Evolutionary conservation across 2,113 vertebrate species (phyloP), one percentile per base, ranked within the genome.

Genomic region (Nesogale talazaci): DNA sequence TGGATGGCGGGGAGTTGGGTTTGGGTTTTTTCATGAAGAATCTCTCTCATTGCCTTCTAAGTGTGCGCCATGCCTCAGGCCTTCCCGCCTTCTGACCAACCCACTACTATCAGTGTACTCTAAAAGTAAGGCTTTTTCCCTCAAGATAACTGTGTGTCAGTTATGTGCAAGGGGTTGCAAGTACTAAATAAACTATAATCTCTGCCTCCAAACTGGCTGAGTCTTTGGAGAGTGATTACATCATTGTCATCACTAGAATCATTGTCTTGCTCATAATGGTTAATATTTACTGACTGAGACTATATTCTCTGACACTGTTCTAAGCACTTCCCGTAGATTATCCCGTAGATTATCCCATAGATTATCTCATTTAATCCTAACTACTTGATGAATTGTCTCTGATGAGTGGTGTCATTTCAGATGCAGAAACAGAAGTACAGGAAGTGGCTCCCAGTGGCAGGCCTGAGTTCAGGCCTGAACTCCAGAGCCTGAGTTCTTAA

Each of bases 281-380:
- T 36, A 65, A 23, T 72, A n/a, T 61, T 72, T 63, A 22, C 61
- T 1, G 1, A 15, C 6, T 40, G 63, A 77, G n/a, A 80, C 63
- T 85, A 4, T 67, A 56, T 46, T 14, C 31, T 6, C 56, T 77
- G 75, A 27, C 15, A 36, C 40, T 57, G 27, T 52, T n/a, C 84
- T 75, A 15, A 91, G 81, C 23, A 36, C 34, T 81, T 42, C 16
- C 77, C 56, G 3, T 38, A 31, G 9, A 4, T 75, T 81, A 84
- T 77, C 36, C 87, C 23, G n/a, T n/a, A n/a, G n/a, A n/a, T n/a
- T n/a, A n/a, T n/a, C n/a, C 77, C 56, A 4, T 38, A 31, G 9
- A 4, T 75, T 81, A 84, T 77, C 36, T 89, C 23, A 6, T 36
- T 83, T 81, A 91, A 78, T 81, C 67, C 57, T 91, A 90, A n/a